Evolutionary conservation across 2,888 invertebrate species (phyloP), one percentile per base, ranked within the genome.

Genomic region (Sialis lutaria): DNA sequence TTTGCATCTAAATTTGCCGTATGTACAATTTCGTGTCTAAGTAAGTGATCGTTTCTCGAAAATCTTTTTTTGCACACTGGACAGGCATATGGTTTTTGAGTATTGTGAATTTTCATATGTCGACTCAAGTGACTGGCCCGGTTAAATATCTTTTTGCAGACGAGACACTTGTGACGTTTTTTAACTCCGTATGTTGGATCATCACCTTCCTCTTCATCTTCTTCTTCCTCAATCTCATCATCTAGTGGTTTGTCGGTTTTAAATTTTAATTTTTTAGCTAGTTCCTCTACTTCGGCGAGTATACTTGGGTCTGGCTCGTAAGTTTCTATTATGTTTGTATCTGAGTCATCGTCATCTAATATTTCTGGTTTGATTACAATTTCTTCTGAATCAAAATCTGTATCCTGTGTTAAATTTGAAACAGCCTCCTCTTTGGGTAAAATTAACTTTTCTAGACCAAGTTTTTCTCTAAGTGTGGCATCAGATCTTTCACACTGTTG

Each of bases 401-500:
- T 49, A 8, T 44, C 49, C 13, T 50, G 42, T 41, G 47, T 39
- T 41, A 44, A 44, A 44, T 48, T 46, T 13, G 42, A 45, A 5
- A 51, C 41, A 5, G 48, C 33, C 51, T 52, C 47, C 51, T 53
- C 32, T 50, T 50, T 48, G 44, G 46, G 43, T 41, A 47, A 33
- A 44, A 50, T 30, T 40, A 46, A 40, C 50, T 51, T 32, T 48
- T 44, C 13, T 46, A 44, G 35, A 31, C 54, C 56, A 3, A 64
- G 49, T 40, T 56, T 55, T 34, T 57, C 56, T 44, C 67, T 57
- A 31, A 72, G 53, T 4, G 57, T 53, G 42, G 53, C 55, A 54
- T 72, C 69, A 4, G 67, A 65, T 44, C 61, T 60, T 51, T 70
- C 66, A 51, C 69, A 70, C 55, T 66, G 61, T 48, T 61, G 56